Percentiles rank a stretch among this genome's conserved stretches.
Conservation (phyloP, 2,797 vertebrate genomes). For the Naso thynnoides region DNA sequence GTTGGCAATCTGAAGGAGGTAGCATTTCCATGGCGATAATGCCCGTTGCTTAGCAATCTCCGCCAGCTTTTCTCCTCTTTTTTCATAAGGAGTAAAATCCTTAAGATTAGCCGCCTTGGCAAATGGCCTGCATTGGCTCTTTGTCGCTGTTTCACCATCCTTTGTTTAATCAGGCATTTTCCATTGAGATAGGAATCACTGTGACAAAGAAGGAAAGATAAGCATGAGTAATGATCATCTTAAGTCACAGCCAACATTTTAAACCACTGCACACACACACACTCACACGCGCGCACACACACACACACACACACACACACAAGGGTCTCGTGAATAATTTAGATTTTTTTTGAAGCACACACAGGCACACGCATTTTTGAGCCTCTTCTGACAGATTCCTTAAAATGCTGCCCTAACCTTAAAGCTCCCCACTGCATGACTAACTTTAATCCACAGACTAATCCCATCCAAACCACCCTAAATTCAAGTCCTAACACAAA, state of each 20-base stretch:
- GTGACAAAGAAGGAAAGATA: constrained; percentile 64
- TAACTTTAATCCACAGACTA: constrained; percentile 31
- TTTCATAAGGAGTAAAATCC: constrained; percentile 56
- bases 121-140: constrained; percentile 61
- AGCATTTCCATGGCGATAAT: constrained; percentile 65
- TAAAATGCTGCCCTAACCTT: constrained; percentile 13
- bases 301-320: constrained; percentile 12
- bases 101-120: constrained; percentile 65
- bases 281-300: constrained; percentile 12
- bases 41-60: constrained; percentile 64
- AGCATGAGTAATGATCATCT: constrained; percentile 66
- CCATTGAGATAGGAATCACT: constrained; percentile 64
- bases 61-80: constrained; percentile 24
- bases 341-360: not conserved
- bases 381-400: constrained; percentile 15
- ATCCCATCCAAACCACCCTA: constrained; percentile 29
- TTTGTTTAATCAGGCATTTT: constrained; percentile 71
- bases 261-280: constrained; percentile 34
- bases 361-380: constrained; percentile 1
- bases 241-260: constrained; percentile 60
- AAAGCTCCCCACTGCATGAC: constrained; percentile 21
- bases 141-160: constrained; percentile 63
- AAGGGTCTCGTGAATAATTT: constrained; percentile 30
- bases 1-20: constrained; percentile 42
- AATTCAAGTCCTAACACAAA: constrained; percentile 25